Percentiles rank a stretch among this genome's conserved stretches.
Evolutionary conservation across 2,113 vertebrate genomes (phyloP).

Genomic region (Pomatostomus ruficeps): DNA sequence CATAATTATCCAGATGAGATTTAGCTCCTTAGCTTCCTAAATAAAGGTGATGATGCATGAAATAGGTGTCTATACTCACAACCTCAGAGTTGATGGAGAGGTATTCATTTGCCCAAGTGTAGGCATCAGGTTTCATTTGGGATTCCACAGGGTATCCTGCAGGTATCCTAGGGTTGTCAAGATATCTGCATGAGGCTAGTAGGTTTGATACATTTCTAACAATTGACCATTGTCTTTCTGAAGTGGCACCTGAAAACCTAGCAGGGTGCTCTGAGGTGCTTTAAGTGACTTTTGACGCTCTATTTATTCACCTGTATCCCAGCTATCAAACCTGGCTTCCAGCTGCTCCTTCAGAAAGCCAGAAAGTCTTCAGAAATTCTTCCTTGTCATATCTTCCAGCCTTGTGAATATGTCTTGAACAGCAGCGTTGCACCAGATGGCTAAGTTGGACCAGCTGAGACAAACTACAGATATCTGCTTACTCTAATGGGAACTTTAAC

Average conservation of each 20-base stretch:
- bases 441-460: not conserved
- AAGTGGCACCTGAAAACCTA: not conserved
- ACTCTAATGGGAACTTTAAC: not conserved
- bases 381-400: not conserved
- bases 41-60: not conserved
- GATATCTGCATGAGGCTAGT: not conserved
- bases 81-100: not conserved
- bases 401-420: not conserved
- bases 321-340: not conserved
- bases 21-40: not conserved
- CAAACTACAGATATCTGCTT: not conserved
- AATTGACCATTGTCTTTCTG: not conserved
- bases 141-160: not conserved
- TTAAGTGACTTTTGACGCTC: not conserved
- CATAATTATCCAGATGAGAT: not conserved
- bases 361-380: not conserved
- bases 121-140: not conserved
- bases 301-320: not conserved
- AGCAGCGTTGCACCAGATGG: not conserved
- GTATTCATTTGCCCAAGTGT: not conserved
- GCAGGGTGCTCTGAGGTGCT: not conserved
- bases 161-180: not conserved
- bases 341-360: not conserved
- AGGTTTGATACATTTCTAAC: not conserved
- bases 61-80: not conserved